phyloP scores from a whole-genome alignment of 2,888 invertebrate species.

The Dendrolimus houi region DNA sequence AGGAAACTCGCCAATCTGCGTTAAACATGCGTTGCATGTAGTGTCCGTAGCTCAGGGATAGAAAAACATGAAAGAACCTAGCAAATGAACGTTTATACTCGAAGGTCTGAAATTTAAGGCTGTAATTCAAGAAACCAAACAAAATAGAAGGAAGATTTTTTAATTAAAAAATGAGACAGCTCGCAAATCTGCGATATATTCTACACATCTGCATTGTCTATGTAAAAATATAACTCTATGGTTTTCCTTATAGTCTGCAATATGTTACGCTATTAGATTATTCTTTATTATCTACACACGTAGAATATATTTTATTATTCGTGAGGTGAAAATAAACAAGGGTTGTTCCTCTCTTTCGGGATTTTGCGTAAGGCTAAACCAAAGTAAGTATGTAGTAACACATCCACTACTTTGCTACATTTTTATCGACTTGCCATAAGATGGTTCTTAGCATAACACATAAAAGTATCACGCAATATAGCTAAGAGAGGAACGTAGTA shows the following conservation, averaged over 20 bases:
- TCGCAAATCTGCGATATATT: too few relatives aligned
- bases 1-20: too few relatives aligned
- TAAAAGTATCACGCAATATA: not conserved
- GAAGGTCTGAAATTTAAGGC: too few relatives aligned
- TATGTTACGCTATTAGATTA: conserved; percentile 23
- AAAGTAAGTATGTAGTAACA: not conserved
- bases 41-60: too few relatives aligned
- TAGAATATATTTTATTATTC: conserved; percentile 1
- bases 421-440: not conserved
- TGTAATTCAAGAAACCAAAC: too few relatives aligned
- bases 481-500: not conserved
- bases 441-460: not conserved
- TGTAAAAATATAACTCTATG: conserved; percentile 3
- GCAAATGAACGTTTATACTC: too few relatives aligned
- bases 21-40: too few relatives aligned
- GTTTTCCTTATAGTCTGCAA: conserved; percentile 22
- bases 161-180: too few relatives aligned
- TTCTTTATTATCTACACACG: conserved; percentile 11
- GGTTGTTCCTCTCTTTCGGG: not conserved
- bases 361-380: not conserved
- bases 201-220: not conserved
- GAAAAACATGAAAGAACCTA: too few relatives aligned
- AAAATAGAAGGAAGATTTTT: too few relatives aligned
- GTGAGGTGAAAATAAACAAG: conserved; percentile 5
- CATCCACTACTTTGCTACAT: not conserved